Percentiles rank a stretch among this genome's conserved stretches.
Evolutionary conservation across 2,888 invertebrate genomes (phyloP).

Genomic region (Gastrophysa polygoni): DNA sequence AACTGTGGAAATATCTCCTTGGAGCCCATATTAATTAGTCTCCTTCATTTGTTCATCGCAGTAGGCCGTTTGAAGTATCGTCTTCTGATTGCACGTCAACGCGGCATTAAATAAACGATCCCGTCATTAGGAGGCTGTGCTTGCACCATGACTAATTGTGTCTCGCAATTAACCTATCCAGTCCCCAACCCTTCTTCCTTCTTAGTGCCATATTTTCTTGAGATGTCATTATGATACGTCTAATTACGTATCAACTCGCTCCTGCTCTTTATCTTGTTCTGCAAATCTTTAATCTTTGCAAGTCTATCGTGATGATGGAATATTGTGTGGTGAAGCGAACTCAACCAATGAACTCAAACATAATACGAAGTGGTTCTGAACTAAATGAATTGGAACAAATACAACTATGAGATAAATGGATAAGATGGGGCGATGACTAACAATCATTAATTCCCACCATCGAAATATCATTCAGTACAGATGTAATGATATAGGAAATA

Average conservation of each 20-base stretch:
- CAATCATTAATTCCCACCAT: too few relatives aligned
- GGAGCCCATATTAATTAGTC: neutral
- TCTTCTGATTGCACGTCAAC: conserved; percentile 33
- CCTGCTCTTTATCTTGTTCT: conserved; percentile 15
- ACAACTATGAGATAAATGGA: too few relatives aligned
- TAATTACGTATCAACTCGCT: conserved; percentile 30
- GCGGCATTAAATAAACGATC: conserved; percentile 43
- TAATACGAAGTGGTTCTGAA: too few relatives aligned
- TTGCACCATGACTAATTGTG: conserved; percentile 49
- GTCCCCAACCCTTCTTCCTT: conserved; percentile 28
- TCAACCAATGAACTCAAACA: too few relatives aligned
- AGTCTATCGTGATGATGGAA: too few relatives aligned
- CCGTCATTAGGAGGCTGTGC: conserved; percentile 46
- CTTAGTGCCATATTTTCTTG: conserved; percentile 23
- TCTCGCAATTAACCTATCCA: conserved; percentile 48
- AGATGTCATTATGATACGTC: conserved; percentile 37
- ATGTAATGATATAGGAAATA: too few relatives aligned
- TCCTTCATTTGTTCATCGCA: conserved; percentile 2
- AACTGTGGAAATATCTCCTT: neutral
- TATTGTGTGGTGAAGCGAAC: too few relatives aligned
- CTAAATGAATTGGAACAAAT: too few relatives aligned
- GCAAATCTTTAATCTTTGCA: neutral
- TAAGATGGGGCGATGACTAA: too few relatives aligned
- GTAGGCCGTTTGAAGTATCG: conserved; percentile 17
- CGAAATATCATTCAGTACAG: too few relatives aligned